Conservation (phyloP, 2,888 invertebrate genomes). For the Peribatodes rhomboidaria region DNA sequence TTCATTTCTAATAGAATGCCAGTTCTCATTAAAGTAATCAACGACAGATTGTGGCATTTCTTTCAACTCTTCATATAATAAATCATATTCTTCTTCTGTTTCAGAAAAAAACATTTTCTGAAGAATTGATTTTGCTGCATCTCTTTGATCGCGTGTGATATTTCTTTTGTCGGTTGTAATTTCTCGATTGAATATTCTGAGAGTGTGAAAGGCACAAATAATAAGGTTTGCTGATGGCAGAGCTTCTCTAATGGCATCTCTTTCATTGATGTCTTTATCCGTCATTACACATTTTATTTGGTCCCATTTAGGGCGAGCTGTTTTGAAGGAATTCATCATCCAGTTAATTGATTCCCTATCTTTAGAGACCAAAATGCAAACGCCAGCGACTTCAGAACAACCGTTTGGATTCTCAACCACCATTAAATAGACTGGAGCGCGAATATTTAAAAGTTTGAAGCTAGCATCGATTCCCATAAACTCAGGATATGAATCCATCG, state of each 20-base stretch:
- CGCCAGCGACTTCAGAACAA: slow-evolving; percentile 25
- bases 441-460: slow-evolving; percentile 30
- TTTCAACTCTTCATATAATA: slow-evolving; percentile 23
- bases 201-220: slow-evolving; percentile 28
- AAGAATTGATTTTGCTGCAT: slow-evolving; percentile 26
- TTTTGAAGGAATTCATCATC: slow-evolving; percentile 30
- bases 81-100: slow-evolving; percentile 24
- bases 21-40: slow-evolving; percentile 28
- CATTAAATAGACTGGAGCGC: slow-evolving; percentile 30
- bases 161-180: slow-evolving; percentile 28
- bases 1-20: slow-evolving; percentile 30
- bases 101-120: slow-evolving; percentile 24
- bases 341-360: slow-evolving; percentile 27
- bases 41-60: slow-evolving; percentile 27
- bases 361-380: slow-evolving; percentile 27
- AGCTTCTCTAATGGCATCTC: slow-evolving; percentile 26
- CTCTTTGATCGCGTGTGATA: slow-evolving; percentile 18
- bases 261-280: slow-evolving; percentile 23
- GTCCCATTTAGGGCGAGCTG: slow-evolving; percentile 21
- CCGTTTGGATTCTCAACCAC: slow-evolving; percentile 28
- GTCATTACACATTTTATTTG: slow-evolving; percentile 30
- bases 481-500: slow-evolving; percentile 10
- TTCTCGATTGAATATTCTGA: slow-evolving; percentile 27
- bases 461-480: slow-evolving; percentile 30
- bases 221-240: slow-evolving; percentile 24